Base-by-base conservation (phyloP, 2,113 vertebrate genomes). In the Macroglossus sobrinus region DNA sequence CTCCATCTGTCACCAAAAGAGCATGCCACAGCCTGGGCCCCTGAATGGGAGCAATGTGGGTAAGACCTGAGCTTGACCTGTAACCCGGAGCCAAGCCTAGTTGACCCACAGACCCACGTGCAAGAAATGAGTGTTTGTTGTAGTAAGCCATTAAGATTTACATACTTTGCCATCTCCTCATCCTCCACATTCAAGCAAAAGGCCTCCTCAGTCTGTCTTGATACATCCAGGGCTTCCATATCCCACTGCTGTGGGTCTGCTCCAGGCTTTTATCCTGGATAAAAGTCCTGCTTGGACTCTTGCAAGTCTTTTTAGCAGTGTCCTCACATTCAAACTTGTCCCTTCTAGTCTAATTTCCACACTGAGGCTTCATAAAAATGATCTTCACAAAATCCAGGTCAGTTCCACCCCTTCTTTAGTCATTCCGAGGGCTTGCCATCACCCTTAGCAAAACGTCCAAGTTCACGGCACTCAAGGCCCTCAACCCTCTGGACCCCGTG, bases 401-500 rank as follows among this genome's bases (percentile, higher is more conserved):
- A 30, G 0, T 35, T 59, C 38, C 33, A 5, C 1, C 57, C 86
- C 24, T 88, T 57, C 78, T 76, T 69, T 19, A 69, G n/a, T 35
- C 11, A 16, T 26, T 24, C 12, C 22, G 40, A 61, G 55, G 21
- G 47, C 69, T 91, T 26, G 14, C 30, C 0, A 2, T 45, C 26
- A 4, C 33, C 18, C 21, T 45, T 47, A 33, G 53, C 43, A 40
- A 61, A 86, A 35, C 3, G 7, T 33, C 71, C 47, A 35, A 30
- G 18, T 21, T 11, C 14, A 1, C 22, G 45, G n/a, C 26, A 12
- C 38, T 18, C 3, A n/a, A 66, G 21, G 40, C 24, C 38, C 33
- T 59, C 0, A 1, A 10, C 40, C 11, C n/a, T 24, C 43, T 13
- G 64, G 72, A 14, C 10, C 6, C 35, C 21, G 21, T 4, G 0